Conservation (phyloP, 2,113 vertebrate species). For the Lontra canadensis region DNA sequence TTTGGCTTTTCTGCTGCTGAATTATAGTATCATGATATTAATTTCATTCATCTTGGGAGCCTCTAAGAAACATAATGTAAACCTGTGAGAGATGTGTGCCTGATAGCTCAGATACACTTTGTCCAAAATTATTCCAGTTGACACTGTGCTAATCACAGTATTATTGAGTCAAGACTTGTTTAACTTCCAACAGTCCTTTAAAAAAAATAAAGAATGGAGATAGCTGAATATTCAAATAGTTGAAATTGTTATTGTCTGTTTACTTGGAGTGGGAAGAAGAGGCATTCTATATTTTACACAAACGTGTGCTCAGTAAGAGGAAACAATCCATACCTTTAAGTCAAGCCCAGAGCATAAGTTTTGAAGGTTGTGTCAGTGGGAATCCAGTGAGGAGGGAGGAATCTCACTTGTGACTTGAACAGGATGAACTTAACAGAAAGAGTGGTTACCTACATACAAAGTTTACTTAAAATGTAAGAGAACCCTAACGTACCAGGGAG, state of each 20-base stretch:
- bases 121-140: not conserved
- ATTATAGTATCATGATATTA: not conserved
- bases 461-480: not conserved
- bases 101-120: not conserved
- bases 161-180: not conserved
- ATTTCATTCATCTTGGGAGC: not conserved
- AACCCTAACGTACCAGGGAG: not conserved
- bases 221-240: not conserved
- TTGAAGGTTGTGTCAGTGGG: not conserved
- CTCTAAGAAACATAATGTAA: not conserved
- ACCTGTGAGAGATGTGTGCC: not conserved
- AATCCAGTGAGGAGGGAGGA: not conserved
- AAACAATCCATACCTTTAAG: not conserved
- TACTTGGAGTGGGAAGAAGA: not conserved
- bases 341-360: not conserved
- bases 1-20: not conserved
- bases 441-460: not conserved
- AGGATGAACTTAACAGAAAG: not conserved
- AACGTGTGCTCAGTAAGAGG: not conserved
- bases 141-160: not conserved
- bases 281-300: not conserved
- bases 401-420: not conserved
- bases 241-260: not conserved
- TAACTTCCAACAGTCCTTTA: not conserved
- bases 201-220: not conserved